Evolutionary conservation across 2,888 invertebrate genomes (phyloP).

Genomic region (Muschampia plurimacula): DNA sequence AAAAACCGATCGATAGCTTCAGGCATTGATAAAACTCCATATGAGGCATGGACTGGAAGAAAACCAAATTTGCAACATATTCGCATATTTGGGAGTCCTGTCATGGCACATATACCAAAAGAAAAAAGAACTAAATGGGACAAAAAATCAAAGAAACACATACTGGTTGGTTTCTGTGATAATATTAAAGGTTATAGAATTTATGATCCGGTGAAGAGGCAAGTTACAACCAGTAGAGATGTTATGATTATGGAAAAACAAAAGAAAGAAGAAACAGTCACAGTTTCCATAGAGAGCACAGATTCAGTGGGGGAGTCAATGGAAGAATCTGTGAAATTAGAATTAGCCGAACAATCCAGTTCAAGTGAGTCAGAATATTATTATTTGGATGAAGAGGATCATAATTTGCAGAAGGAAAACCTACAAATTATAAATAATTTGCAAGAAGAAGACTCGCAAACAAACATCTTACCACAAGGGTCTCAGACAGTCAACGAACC

Average conservation of each 20-base stretch:
- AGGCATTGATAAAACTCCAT: constrained; percentile 3
- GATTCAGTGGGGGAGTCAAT: constrained; percentile 20
- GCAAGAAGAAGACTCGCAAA: no score
- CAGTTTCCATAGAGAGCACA: not conserved
- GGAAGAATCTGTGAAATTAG: constrained; percentile 8
- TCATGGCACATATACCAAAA: constrained; percentile 7
- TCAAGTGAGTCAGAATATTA: not conserved
- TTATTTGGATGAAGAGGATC: not conserved
- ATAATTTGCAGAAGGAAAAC: not conserved
- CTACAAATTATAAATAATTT: no score
- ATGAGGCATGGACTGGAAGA: not conserved
- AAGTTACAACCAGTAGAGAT: constrained; percentile 3
- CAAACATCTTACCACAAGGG: no score
- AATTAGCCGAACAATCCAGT: not conserved
- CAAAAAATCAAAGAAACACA: not conserved
- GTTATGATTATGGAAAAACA: not conserved
- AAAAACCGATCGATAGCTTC: not conserved
- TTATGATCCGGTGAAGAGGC: not conserved
- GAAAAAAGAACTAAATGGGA: constrained; percentile 8
- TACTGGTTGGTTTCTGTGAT: not conserved
- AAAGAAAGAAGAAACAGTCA: not conserved
- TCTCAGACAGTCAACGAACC: not conserved
- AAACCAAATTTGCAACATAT: constrained; percentile 1
- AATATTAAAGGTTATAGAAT: constrained; percentile 11
- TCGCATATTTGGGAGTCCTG: constrained; percentile 3